Conservation (phyloP, 92 coral and sea anemone genomes). For the Palythoa grandiflora region DNA sequence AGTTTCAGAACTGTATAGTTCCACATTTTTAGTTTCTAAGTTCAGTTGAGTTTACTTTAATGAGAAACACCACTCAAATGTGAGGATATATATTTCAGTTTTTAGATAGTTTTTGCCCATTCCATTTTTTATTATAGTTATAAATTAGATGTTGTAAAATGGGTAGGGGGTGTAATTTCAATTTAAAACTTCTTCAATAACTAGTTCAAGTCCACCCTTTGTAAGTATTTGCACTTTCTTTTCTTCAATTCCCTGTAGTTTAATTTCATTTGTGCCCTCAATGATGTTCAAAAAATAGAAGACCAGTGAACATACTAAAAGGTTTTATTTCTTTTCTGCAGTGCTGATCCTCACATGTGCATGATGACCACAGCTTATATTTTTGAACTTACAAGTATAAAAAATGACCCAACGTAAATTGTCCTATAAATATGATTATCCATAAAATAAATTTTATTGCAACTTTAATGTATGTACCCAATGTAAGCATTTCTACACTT, state of each 20-base stretch:
- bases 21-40: background rate
- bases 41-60: background rate
- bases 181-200: background rate
- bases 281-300: background rate
- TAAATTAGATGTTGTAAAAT: background rate
- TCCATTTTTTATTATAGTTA: background rate
- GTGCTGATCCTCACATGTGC: background rate
- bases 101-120: background rate
- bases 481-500: no score
- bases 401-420: background rate
- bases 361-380: background rate
- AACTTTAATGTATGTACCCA: no score
- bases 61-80: background rate
- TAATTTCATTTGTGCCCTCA: background rate
- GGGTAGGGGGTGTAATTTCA: constrained; percentile 2
- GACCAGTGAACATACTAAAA: background rate
- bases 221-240: background rate
- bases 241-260: background rate
- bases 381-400: background rate
- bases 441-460: no score
- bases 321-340: background rate
- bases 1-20: background rate
- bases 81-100: background rate
- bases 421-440: background rate
- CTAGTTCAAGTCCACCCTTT: background rate